Evolutionary conservation across 2,797 vertebrate species (phyloP).

Genomic region (Mormyrops attenuatus): DNA sequence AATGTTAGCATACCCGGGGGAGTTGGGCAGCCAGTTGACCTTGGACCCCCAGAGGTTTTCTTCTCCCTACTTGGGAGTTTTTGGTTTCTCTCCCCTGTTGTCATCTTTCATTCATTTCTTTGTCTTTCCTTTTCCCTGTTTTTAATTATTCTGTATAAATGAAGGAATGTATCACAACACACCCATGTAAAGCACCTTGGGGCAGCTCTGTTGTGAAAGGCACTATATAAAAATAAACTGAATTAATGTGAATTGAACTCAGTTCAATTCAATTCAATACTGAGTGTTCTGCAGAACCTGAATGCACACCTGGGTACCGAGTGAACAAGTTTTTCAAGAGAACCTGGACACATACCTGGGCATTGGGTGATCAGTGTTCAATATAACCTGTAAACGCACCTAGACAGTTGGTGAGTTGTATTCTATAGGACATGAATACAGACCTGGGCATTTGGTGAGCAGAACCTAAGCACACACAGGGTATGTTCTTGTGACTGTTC

Average conservation of each 20-base stretch:
- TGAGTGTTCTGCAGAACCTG: not conserved
- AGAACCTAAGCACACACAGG: not conserved
- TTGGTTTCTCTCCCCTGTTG: not conserved
- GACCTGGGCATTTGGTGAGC: not conserved
- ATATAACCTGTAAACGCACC: not conserved
- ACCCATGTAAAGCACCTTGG: not conserved
- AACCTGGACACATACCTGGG: not conserved
- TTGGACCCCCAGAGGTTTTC: not conserved
- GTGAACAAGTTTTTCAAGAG: not conserved
- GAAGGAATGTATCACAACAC: not conserved
- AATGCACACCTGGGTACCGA: not conserved
- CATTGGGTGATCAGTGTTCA: not conserved
- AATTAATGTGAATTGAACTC: not conserved
- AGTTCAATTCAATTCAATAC: not conserved
- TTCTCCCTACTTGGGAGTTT: too few relatives aligned
- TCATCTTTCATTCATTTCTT: not conserved
- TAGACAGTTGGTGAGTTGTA: not conserved
- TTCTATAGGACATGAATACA: not conserved
- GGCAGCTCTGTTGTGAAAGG: not conserved
- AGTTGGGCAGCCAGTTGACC: too few relatives aligned
- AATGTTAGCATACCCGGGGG: too few relatives aligned
- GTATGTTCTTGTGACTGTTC: not conserved
- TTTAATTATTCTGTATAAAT: not conserved
- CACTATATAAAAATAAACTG: not conserved
- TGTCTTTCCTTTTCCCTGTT: not conserved